Conservation (phyloP, 1,140 invertebrate genomes). For the Drosophila auraria region DNA sequence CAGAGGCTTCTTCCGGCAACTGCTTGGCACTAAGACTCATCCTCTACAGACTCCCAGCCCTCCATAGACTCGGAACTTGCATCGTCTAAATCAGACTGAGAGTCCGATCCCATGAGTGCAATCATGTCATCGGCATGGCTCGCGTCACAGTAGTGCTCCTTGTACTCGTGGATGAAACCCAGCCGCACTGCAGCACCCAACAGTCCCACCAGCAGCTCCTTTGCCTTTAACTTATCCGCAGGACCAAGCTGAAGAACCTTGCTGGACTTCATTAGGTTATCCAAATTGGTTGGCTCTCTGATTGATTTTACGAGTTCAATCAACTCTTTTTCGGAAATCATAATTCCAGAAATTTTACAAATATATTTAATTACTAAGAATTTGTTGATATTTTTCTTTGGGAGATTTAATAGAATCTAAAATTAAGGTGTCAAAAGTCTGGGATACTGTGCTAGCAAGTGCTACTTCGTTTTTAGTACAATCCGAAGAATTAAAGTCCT, state of each 20-base stretch:
- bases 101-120: not conserved
- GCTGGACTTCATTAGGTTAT: not conserved
- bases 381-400: not conserved
- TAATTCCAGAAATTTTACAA: not conserved
- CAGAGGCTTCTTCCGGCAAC: not conserved
- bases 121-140: conserved; percentile 20
- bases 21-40: not conserved
- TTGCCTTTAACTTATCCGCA: not conserved
- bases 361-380: not conserved
- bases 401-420: no score
- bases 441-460: no score
- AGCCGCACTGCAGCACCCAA: conserved; percentile 6
- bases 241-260: not conserved
- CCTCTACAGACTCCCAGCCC: not conserved
- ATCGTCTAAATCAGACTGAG: not conserved
- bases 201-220: not conserved
- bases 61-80: conserved; percentile 2
- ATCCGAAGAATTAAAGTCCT: no score
- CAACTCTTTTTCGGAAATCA: conserved; percentile 1
- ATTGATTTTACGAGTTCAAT: conserved; percentile 3
- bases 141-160: conserved; percentile 13
- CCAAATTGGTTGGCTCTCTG: conserved; percentile 1
- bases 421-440: no score
- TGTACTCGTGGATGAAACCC: conserved; percentile 25
- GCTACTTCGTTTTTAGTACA: no score